Base-by-base conservation (phyloP, 2,797 vertebrate genomes). In the Liasis olivaceus region DNA sequence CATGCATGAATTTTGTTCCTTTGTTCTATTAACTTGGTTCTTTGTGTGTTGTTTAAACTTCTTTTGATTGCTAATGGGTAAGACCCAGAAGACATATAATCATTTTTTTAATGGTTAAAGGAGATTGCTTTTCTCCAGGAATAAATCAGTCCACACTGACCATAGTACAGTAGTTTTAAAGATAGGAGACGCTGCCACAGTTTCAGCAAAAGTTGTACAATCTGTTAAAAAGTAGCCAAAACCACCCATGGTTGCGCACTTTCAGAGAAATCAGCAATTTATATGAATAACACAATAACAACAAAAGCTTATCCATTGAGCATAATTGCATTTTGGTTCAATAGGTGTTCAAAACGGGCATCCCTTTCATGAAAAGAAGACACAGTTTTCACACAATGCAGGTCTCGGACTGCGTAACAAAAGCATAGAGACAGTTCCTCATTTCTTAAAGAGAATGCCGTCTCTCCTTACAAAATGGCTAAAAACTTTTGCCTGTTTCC, bases 1-100 rank as follows among this genome's bases (percentile, higher is more conserved):
- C 6, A 0, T 2, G 93, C 95, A 95, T 88, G 94, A 88, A 90
- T 92, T 93, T 95, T 94, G 95, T 94, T 88, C 93, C 17, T 4
- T 11, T 31, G 15, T 6, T 69, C 93, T 96, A 42, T 94, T 92
- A n/a, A 0, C 1, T 13, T 85, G 51, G 8, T 31, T n/a, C 42
- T 17, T 51, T 47, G 22, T 26, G 12, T 47, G 20, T 91, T 64
- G 22, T 87, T 91, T 54, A 86, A 56, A 20, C 72, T 84, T 64
- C 77, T 77, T 85, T 36, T 17, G 28, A 31, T 62, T 66, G 11
- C 4, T 60, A 42, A 60, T 47, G 85, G 6, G 0, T 89, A 90
- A 86, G 64, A 28, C 90, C 63, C 89, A 0, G 0, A 72, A 85
- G 91, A 77, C 87, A 62, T 63, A n/a, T 60, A 24, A 15, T 51